Evolutionary conservation across 2,797 vertebrate genomes (phyloP).

Genomic region (Varecia variegata): DNA sequence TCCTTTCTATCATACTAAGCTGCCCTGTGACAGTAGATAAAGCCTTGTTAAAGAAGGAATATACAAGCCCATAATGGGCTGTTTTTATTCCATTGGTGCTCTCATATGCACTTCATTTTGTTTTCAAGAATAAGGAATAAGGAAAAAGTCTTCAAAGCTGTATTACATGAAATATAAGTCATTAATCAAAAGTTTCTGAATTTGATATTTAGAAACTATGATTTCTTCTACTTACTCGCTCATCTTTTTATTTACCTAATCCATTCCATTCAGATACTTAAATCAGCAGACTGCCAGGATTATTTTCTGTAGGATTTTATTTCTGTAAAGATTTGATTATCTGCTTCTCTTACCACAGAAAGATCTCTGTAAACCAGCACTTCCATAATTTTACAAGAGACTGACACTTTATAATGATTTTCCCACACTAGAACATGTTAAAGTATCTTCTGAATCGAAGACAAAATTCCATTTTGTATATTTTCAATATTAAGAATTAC

Average conservation of each 20-base stretch:
- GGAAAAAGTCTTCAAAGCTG: not conserved
- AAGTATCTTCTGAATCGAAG: not conserved
- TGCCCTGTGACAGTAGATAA: not conserved
- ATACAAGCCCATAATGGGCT: not conserved
- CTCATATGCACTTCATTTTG: not conserved
- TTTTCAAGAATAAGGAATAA: not conserved
- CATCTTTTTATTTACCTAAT: not conserved
- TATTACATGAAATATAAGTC: not conserved
- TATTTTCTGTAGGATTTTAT: not conserved
- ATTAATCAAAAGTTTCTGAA: slow-evolving; percentile 12
- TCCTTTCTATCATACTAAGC: not conserved
- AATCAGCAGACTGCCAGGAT: not conserved
- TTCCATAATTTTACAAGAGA: not conserved
- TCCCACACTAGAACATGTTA: not conserved
- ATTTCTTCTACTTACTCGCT: not conserved
- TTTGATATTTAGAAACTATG: not conserved
- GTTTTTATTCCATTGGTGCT: not conserved
- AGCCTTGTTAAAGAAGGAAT: not conserved
- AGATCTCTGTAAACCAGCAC: not conserved
- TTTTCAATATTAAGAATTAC: not conserved
- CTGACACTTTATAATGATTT: not conserved
- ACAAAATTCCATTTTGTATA: not conserved
- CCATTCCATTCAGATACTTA: slow-evolving; percentile 7
- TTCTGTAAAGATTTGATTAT: not conserved
- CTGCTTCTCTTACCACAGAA: not conserved